phyloP scores from a whole-genome alignment of 2,888 invertebrate species.

The Pollenia griseotomentosa region DNA sequence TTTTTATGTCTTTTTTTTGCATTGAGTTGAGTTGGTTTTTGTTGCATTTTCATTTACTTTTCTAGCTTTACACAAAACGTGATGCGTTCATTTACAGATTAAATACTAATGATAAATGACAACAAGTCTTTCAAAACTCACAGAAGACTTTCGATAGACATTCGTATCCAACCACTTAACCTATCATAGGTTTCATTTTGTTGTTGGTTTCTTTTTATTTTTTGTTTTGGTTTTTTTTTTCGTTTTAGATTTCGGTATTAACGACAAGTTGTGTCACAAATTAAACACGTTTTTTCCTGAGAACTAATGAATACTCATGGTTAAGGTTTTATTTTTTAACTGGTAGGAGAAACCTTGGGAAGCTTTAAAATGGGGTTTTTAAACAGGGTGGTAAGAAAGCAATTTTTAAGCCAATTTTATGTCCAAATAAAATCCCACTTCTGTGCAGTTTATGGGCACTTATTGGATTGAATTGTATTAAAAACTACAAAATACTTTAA shows the following conservation, averaged over 20 bases:
- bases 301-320: constrained; percentile 81
- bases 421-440: not conserved
- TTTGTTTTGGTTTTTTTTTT: not conserved
- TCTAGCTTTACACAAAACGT: constrained; percentile 75
- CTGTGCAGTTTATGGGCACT: not conserved
- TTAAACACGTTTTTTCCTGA: constrained; percentile 82
- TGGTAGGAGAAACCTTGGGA: constrained; percentile 11
- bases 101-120: constrained; percentile 76
- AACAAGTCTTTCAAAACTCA: constrained; percentile 65
- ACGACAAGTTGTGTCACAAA: constrained; percentile 81
- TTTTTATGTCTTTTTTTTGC: not conserved
- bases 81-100: constrained; percentile 79
- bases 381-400: not conserved
- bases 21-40: not conserved
- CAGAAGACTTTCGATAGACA: constrained; percentile 31
- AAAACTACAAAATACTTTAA: no score
- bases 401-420: no score
- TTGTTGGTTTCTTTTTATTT: constrained; percentile 1
- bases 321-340: constrained; percentile 68
- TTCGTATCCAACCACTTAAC: constrained; percentile 46
- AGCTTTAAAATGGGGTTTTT: not conserved
- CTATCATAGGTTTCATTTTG: constrained; percentile 57
- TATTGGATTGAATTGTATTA: not conserved
- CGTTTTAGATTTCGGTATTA: constrained; percentile 49
- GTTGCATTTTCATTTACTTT: constrained; percentile 35